Evolutionary conservation across 2,888 invertebrate genomes (phyloP).

Genomic region (Trichopria drosophilae): DNA sequence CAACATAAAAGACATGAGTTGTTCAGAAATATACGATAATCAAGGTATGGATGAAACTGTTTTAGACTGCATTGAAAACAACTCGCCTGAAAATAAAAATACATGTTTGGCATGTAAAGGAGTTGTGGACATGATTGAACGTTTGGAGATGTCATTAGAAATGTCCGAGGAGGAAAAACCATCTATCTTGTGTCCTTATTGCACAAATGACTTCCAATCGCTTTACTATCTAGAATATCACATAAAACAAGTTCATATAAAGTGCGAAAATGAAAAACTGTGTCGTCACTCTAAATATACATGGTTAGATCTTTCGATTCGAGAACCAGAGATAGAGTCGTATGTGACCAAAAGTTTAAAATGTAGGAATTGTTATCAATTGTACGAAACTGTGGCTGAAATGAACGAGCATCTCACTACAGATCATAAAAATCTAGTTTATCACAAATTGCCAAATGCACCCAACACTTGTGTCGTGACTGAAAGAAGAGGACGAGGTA

Average conservation of each 20-base stretch:
- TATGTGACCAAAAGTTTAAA: slow-evolving; percentile 27
- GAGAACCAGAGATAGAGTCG: slow-evolving; percentile 25
- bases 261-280: slow-evolving; percentile 32
- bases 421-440: slow-evolving; percentile 26
- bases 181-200: slow-evolving; percentile 37
- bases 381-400: slow-evolving; percentile 17
- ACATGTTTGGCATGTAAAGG: slow-evolving; percentile 32
- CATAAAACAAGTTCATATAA: slow-evolving; percentile 34
- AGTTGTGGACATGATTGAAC: slow-evolving; percentile 29
- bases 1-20: neutral
- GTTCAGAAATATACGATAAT: neutral
- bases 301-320: slow-evolving; percentile 16
- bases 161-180: slow-evolving; percentile 27
- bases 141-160: slow-evolving; percentile 24
- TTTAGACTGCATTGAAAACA: no score
- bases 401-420: slow-evolving; percentile 31
- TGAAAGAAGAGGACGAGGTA: no score
- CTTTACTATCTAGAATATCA: slow-evolving; percentile 36
- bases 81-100: slow-evolving; percentile 2
- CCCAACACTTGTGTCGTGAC: no score
- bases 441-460: slow-evolving; percentile 4
- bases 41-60: neutral
- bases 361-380: slow-evolving; percentile 29
- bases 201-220: slow-evolving; percentile 35
- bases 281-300: slow-evolving; percentile 24